Evolutionary conservation across 1,140 invertebrate species (phyloP).

Genomic region (Pemphigus obesinymphae): DNA sequence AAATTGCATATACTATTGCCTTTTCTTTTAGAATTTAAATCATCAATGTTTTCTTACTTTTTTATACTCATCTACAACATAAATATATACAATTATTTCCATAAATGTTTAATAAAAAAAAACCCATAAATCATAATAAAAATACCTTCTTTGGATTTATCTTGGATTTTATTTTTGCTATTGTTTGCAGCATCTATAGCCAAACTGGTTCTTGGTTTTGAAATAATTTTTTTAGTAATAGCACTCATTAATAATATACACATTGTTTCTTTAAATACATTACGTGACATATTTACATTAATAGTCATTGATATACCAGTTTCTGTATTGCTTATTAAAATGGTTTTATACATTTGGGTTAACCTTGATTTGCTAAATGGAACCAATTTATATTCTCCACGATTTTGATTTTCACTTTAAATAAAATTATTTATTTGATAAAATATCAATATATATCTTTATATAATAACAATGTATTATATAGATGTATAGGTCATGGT

Average conservation of each 20-base stretch:
- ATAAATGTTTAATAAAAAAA: no score
- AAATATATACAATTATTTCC: not conserved
- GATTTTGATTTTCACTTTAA: conserved; percentile 51
- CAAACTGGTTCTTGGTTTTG: conserved; percentile 46
- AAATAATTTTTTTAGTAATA: conserved; percentile 47
- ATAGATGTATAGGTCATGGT: conserved; percentile 51
- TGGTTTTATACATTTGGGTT: conserved; percentile 64
- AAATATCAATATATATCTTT: no score
- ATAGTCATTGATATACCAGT: conserved; percentile 75
- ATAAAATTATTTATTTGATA: conserved; percentile 43
- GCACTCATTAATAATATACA: conserved; percentile 53
- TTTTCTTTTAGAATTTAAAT: not conserved
- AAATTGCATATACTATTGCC: no score
- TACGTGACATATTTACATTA: conserved; percentile 67
- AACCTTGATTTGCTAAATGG: conserved; percentile 80
- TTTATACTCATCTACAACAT: not conserved
- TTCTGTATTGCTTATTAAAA: conserved; percentile 55
- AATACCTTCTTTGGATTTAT: conserved; percentile 47
- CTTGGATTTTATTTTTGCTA: conserved; percentile 18
- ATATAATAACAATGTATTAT: conserved; percentile 48
- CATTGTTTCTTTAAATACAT: conserved; percentile 72
- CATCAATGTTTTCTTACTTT: no score
- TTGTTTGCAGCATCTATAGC: conserved; percentile 41
- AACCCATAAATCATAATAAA: no score
- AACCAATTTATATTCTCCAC: conserved; percentile 52